Percentiles rank a stretch among this genome's conserved stretches.
Conservation (phyloP, 23 tunicate genomes). For the Diplosoma virens region DNA sequence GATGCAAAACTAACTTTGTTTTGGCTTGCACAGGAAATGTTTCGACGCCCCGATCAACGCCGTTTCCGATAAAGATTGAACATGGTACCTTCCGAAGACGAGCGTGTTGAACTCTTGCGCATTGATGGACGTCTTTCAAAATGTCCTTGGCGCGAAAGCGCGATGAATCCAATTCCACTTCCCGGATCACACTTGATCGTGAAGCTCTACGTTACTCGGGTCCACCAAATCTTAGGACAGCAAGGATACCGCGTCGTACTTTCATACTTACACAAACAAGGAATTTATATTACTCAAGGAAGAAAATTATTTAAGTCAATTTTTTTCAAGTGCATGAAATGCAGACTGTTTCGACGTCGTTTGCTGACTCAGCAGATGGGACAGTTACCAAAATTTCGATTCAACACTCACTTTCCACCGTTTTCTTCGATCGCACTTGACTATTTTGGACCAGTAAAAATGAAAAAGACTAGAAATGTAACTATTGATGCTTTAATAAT, state of each 20-base stretch:
- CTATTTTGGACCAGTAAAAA: neutral
- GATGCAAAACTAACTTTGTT: neutral
- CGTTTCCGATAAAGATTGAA: neutral
- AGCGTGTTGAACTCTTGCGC: neutral
- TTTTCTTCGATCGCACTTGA: neutral
- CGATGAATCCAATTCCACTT: neutral
- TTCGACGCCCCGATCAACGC: neutral
- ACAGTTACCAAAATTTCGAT: neutral
- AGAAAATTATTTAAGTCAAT: too few species aligned
- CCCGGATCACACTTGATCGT: neutral
- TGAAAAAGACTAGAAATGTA: neutral
- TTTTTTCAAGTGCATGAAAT: neutral
- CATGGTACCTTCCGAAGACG: neutral
- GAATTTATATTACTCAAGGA: too few species aligned
- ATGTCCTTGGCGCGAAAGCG: neutral
- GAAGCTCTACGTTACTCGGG: neutral
- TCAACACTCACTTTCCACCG: neutral
- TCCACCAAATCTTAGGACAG: neutral
- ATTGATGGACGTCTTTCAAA: neutral
- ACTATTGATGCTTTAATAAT: neutral
- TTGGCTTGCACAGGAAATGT: neutral
- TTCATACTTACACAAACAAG: too few species aligned
- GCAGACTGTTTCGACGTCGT: neutral
- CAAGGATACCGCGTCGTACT: conserved; percentile 6
- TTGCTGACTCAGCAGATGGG: neutral